Conservation (phyloP, 2,797 vertebrate genomes). For the Coilia nasus region DNA sequence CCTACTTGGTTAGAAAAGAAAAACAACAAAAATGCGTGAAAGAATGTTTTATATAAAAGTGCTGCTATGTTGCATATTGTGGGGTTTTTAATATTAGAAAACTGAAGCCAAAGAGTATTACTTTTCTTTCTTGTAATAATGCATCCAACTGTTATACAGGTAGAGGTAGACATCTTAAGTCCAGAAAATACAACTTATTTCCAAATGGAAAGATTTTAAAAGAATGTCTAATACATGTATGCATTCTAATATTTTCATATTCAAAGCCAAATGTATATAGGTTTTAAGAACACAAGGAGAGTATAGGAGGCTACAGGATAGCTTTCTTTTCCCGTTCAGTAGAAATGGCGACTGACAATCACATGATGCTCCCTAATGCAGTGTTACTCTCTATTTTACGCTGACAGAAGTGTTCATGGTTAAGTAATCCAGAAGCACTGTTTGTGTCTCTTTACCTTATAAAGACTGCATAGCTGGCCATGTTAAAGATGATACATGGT, state of each 20-base stretch:
- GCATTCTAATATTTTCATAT: constrained; percentile 88
- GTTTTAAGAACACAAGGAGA: constrained; percentile 51
- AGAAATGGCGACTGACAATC: constrained; percentile 1
- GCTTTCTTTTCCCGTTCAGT: constrained; percentile 60
- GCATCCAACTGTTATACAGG: constrained; percentile 64
- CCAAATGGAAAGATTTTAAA: constrained; percentile 64
- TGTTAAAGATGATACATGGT: background rate
- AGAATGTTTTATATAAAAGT: constrained; percentile 78
- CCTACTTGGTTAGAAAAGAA: constrained; percentile 59
- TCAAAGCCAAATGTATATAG: constrained; percentile 89
- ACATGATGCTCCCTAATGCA: constrained; percentile 72
- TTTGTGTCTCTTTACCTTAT: constrained; percentile 18
- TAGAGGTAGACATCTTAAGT: constrained; percentile 54
- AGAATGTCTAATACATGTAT: constrained; percentile 78
- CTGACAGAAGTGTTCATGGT: constrained; percentile 48
- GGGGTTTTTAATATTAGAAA: constrained; percentile 63
- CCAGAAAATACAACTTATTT: constrained; percentile 43
- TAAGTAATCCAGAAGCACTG: background rate
- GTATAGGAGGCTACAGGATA: constrained; percentile 79
- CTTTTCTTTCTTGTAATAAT: constrained; percentile 56
- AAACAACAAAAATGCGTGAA: constrained; percentile 54
- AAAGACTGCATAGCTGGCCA: constrained; percentile 14
- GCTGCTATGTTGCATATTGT: constrained; percentile 84
- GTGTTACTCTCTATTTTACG: constrained; percentile 67
- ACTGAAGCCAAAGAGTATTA: constrained; percentile 93